Base-by-base conservation (phyloP, 2,888 invertebrate genomes). In the Bombylius major region DNA sequence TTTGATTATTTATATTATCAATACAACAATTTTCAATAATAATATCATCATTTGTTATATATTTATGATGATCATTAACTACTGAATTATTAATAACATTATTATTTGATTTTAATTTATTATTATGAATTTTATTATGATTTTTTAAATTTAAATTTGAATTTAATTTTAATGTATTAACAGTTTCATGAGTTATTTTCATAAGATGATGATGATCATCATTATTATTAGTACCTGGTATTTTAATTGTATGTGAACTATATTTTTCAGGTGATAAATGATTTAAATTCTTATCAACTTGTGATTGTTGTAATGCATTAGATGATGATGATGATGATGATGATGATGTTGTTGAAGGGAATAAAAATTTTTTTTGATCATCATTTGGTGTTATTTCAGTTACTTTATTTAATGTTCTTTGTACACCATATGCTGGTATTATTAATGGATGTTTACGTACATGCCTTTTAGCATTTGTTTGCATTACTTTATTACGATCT, bases 401-500 rank as follows among this genome's bases (percentile, higher is more conserved):
- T 60, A 83, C 78, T 65, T 82, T 82, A 55, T 80, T 82, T 2
- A 83, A 66, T 0, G 82, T 82, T 47, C 82, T 73, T 62, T 82
- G 82, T 4, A 82, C 71, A 5, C 80, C 82, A 31, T 79, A 79
- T 5, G 78, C 80, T 5, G 88, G 87, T 63, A 89, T 85, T 53
- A 89, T 83, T 45, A 91, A 74, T 0, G 90, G 89, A 76, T 89
- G 86, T 68, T 88, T 90, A 46, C 90, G 77, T 56, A 87, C 86
- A 67, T 89, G 89, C 13, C 89, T 77, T 66, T 86, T 81, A 11
- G 82, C 78, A 62, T 79, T 77, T 1, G 77, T 73, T 58, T 82
- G 77, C n/a, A 83, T 73, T 1, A 78, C 77, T 67, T 82, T 82
- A 33, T 80, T 81, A 32, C 84, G 77, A 67, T 88, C 87, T 62